Conservation (phyloP, 2,797 vertebrate species). For the Scolopax rusticola region DNA sequence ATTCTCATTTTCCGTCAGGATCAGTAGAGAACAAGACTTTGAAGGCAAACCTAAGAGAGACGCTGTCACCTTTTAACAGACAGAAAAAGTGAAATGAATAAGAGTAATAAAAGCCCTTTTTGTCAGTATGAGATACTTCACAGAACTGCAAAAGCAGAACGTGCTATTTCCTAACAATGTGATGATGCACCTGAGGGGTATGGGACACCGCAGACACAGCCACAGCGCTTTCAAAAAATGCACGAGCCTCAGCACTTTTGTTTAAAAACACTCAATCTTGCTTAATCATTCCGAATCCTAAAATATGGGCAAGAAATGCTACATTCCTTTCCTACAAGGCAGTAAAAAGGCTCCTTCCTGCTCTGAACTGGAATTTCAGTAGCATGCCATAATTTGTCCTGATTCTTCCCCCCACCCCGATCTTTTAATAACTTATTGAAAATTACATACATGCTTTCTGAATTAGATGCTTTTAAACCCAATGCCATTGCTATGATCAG, state of each 20-base stretch:
- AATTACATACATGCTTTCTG: neutral
- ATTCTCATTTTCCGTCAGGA: slow-evolving; percentile 93
- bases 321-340: neutral
- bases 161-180: neutral
- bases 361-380: neutral
- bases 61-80: slow-evolving; percentile 87
- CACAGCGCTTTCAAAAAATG: neutral
- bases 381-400: neutral
- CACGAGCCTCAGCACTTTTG: neutral
- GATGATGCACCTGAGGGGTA: neutral
- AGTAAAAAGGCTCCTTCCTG: neutral
- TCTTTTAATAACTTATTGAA: neutral
- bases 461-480: neutral
- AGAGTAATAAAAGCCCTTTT: neutral
- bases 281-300: neutral
- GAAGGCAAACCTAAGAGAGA: slow-evolving; percentile 89
- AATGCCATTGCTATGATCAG: neutral
- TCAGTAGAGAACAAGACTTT: slow-evolving; percentile 89
- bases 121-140: neutral
- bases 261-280: neutral
- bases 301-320: neutral
- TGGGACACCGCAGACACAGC: neutral
- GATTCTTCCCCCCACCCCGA: neutral
- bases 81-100: slow-evolving; percentile 39
- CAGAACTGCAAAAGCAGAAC: neutral